Percentiles rank a stretch among this genome's conserved stretches.
Conservation (phyloP, 2,113 vertebrate genomes). For the Neomonachus schauinslandi region DNA sequence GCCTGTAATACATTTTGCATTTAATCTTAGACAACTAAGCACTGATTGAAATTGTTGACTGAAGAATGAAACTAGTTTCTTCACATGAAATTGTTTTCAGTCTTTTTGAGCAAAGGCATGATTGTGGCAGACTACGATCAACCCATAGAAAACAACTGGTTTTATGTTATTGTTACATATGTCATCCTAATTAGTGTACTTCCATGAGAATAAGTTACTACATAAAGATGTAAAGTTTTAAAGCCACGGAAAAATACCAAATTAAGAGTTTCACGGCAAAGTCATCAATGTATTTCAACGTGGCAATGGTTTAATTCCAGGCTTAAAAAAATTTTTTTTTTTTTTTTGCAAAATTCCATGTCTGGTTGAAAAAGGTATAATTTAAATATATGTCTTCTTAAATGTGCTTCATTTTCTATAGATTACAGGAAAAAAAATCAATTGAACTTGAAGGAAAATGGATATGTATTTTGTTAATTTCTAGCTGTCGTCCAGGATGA, state of each 20-base stretch:
- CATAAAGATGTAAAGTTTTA: conserved; percentile 67
- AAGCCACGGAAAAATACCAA: conserved; percentile 76
- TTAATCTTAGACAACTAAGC: conserved; percentile 46
- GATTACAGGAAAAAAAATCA: conserved; percentile 71
- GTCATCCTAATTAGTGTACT: conserved; percentile 54
- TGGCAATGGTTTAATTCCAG: neutral
- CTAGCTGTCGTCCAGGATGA: neutral
- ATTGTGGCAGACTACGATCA: conserved; percentile 62
- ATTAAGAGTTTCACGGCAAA: conserved; percentile 77
- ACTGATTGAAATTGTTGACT: conserved; percentile 52
- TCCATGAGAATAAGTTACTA: conserved; percentile 63
- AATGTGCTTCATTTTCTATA: conserved; percentile 63
- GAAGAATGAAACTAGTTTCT: conserved; percentile 55
- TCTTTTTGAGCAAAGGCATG: neutral
- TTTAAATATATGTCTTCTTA: conserved; percentile 42
- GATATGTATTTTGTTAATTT: neutral
- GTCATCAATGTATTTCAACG: conserved; percentile 69
- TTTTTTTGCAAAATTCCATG: conserved; percentile 51
- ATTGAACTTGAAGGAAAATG: conserved; percentile 48
- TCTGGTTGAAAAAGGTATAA: conserved; percentile 53
- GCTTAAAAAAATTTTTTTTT: neutral
- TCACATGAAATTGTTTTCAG: conserved; percentile 45
- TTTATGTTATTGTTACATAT: conserved; percentile 70
- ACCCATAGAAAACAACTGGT: conserved; percentile 25
- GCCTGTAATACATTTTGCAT: conserved; percentile 43